These are phyloP conservation scores for Pluvialis apricaria DNA, from an alignment of 2,113 vertebrate species.

Conservation along the genomic window DNA sequence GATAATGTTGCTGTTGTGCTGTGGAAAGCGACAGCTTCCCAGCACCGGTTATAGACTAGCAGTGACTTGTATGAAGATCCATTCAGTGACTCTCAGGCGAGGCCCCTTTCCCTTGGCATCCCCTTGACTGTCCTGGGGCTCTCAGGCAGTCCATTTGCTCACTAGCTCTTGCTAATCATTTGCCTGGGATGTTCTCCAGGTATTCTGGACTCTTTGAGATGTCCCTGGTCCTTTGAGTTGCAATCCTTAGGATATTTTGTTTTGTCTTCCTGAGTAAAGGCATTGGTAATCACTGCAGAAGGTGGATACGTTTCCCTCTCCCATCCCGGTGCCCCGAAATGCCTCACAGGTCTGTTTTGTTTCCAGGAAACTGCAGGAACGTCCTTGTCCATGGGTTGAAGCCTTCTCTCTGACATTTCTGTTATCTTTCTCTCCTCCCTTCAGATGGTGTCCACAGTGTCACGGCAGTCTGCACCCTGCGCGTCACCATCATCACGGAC, in stretches of 20 bases:
- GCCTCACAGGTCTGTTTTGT: background rate
- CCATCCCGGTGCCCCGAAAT: background rate
- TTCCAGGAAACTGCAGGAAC: background rate
- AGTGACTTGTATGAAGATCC: background rate
- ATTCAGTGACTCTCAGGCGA: background rate
- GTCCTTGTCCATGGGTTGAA: background rate
- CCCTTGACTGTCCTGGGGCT: background rate
- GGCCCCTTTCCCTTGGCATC: background rate
- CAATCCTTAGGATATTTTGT: background rate
- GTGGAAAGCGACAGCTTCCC: background rate
- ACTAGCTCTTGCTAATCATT: background rate
- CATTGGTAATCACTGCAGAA: background rate
- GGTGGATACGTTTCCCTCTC: background rate
- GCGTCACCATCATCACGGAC: constrained; percentile 94
- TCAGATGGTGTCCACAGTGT: constrained; percentile 87
- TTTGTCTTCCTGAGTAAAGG: background rate
- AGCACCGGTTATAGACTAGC: background rate
- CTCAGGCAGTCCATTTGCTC: background rate
- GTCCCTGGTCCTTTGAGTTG: background rate
- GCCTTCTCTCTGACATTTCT: background rate
- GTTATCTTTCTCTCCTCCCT: background rate
- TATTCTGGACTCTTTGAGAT: background rate
- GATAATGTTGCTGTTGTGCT: background rate
- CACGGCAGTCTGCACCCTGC: constrained; percentile 84
- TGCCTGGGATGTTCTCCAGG: background rate